Base-by-base conservation (phyloP, 2,113 vertebrate genomes). In the Takifugu bimaculatus region DNA sequence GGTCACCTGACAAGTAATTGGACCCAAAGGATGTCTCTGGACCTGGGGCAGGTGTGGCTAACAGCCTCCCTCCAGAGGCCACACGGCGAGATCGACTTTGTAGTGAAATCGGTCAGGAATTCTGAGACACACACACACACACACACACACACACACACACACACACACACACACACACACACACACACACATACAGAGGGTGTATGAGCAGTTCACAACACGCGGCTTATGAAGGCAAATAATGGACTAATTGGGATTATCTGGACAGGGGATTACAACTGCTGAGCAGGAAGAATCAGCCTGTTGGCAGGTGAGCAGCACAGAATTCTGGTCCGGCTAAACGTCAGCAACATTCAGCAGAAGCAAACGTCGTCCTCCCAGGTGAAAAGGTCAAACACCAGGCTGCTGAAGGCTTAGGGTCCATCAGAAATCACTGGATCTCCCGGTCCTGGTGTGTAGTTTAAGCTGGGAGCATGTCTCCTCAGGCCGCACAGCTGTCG, bases 11-110 rank as follows among this genome's bases (percentile, higher is more conserved):
- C 59, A 62, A 15, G 50, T 72, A 81, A 81, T 66, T 85, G 70
- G 59, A 68, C 78, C 73, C 78, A 73, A 26, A 76, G 81, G 80
- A 79, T 13, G 58, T 54, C 59, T 61, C 28, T 13, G 27, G 71
- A 58, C 57, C 62, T 6, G 9, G 62, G 49, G 65, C 44, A 57
- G 47, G 54, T 57, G 35, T 63, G 62, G 74, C 62, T 69, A 53
- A 68, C 77, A 68, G 50, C 70, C 66, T 27, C 52, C 35, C 58
- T 73, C 45, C 27, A 26, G 45, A 7, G 45, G 45, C 4, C 60
- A 45, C 29, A 6, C 29, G 29, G 29, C 29, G 6, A 32, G 29
- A 32, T 32, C 32, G 32, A 5, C 32, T 35, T 35, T 1, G 32
- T 35, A 35, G 32, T 5, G 32, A 35, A 35, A 35, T 7, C 1